phyloP scores from a whole-genome alignment of 2,113 vertebrate genomes.

The Lycaon pictus region DNA sequence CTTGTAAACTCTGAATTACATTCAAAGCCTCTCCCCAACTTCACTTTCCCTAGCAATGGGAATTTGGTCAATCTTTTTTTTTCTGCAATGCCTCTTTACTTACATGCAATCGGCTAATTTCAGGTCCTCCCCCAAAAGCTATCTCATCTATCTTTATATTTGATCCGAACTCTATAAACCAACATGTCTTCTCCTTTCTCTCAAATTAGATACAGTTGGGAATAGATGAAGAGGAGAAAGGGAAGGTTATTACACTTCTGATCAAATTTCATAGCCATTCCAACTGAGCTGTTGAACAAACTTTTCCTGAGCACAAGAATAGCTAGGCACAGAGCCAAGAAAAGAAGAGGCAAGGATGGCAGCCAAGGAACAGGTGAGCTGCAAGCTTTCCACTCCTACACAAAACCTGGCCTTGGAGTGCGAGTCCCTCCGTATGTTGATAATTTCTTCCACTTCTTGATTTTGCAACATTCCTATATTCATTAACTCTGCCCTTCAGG shows the following conservation, averaged over 20 bases:
- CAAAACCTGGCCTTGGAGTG: slow-evolving; percentile 74
- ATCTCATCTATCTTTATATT: slow-evolving; percentile 52
- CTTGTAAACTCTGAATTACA: slow-evolving; percentile 53
- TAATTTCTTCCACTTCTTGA: slow-evolving; percentile 61
- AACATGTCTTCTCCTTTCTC: slow-evolving; percentile 43
- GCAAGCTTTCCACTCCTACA: slow-evolving; percentile 75
- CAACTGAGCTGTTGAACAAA: slow-evolving; percentile 74
- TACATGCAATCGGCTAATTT: slow-evolving; percentile 38
- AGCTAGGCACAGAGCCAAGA: slow-evolving; percentile 75
- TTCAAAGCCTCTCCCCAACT: slow-evolving; percentile 32
- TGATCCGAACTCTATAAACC: slow-evolving; percentile 55
- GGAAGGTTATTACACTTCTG: slow-evolving; percentile 43
- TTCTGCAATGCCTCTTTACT: slow-evolving; percentile 1
- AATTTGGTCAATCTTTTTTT: slow-evolving; percentile 28
- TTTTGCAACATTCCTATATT: slow-evolving; percentile 52
- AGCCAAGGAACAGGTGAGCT: slow-evolving; percentile 81
- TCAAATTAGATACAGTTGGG: slow-evolving; percentile 57
- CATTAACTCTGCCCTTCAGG: not conserved
- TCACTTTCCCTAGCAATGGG: slow-evolving; percentile 20
- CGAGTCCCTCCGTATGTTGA: slow-evolving; percentile 23
- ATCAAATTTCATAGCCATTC: slow-evolving; percentile 77
- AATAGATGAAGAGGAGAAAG: slow-evolving; percentile 44
- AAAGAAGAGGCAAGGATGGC: slow-evolving; percentile 71
- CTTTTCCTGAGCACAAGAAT: slow-evolving; percentile 72
- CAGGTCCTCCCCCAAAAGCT: slow-evolving; percentile 45